Evolutionary conservation across 2,797 vertebrate genomes (phyloP).

Genomic region (Clarias laeviceps): DNA sequence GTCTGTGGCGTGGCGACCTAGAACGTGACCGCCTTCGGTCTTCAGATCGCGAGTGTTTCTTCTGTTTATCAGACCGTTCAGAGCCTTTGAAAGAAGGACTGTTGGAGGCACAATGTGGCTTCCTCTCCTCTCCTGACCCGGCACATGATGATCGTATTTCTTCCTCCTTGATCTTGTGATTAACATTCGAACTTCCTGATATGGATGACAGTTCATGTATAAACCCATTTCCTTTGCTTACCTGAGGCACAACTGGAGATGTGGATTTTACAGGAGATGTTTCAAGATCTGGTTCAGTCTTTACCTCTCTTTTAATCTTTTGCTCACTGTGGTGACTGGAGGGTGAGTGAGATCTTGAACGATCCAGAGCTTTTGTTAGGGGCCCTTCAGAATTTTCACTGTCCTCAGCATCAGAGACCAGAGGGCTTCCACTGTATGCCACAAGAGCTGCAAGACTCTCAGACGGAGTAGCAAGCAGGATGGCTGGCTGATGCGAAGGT

Average conservation of each 20-base stretch:
- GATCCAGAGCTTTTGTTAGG: slow-evolving; percentile 19
- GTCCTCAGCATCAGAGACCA: slow-evolving; percentile 1
- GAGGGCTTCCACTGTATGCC: slow-evolving; percentile 17
- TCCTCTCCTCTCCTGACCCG: slow-evolving; percentile 64
- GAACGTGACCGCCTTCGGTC: slow-evolving; percentile 61
- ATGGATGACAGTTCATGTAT: slow-evolving; percentile 71
- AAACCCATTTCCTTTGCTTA: slow-evolving; percentile 55
- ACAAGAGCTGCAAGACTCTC: slow-evolving; percentile 1
- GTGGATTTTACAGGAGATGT: slow-evolving; percentile 62
- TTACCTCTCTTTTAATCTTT: slow-evolving; percentile 65
- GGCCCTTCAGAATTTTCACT: slow-evolving; percentile 6
- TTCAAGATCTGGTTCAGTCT: slow-evolving; percentile 51
- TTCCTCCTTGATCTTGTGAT: slow-evolving; percentile 62
- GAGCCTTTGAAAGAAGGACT: slow-evolving; percentile 59
- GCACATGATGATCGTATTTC: slow-evolving; percentile 63
- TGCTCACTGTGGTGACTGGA: slow-evolving; percentile 69
- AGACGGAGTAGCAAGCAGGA: neutral
- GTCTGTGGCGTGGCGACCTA: slow-evolving; percentile 63
- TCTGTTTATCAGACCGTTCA: slow-evolving; percentile 30
- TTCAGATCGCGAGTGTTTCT: slow-evolving; percentile 49
- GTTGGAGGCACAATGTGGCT: slow-evolving; percentile 67
- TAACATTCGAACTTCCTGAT: slow-evolving; percentile 72
- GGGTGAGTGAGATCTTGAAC: slow-evolving; percentile 70
- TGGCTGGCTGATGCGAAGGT: neutral
- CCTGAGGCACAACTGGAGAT: slow-evolving; percentile 59